Evolutionary conservation across 2,797 vertebrate species (phyloP).

Genomic region (Pagetopsis macropterus): DNA sequence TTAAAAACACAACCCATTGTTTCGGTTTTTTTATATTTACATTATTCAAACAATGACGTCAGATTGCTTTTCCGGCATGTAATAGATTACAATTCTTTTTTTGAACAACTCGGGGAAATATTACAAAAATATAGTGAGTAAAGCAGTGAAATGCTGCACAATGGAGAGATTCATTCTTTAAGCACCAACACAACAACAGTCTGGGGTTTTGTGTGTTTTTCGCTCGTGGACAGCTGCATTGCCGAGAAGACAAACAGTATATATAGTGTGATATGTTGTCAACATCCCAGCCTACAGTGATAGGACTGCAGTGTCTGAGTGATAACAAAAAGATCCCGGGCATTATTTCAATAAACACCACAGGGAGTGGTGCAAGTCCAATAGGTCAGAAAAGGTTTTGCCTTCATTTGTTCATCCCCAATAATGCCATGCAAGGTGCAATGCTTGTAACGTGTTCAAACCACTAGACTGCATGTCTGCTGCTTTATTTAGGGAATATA

Average conservation of each 20-base stretch:
- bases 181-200: neutral
- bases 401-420: neutral
- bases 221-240: constrained; percentile 1
- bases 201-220: neutral
- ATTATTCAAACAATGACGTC: neutral
- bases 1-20: too few species aligned
- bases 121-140: neutral
- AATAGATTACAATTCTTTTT: neutral
- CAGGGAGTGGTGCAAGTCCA: constrained; percentile 35
- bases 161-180: neutral
- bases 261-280: constrained; percentile 19
- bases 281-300: constrained; percentile 40
- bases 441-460: neutral
- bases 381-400: constrained; percentile 7
- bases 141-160: neutral
- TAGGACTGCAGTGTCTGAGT: constrained; percentile 1
- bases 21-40: neutral
- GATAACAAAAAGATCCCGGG: constrained; percentile 34
- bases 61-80: neutral
- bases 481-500: neutral
- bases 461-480: neutral
- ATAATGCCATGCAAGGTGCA: neutral
- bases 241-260: constrained; percentile 10
- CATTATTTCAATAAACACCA: constrained; percentile 28
- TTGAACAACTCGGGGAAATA: neutral